Percentiles rank a stretch among this genome's conserved stretches.
Conservation (phyloP, 2,888 invertebrate species). For the Cosmorhoe ocellata region DNA sequence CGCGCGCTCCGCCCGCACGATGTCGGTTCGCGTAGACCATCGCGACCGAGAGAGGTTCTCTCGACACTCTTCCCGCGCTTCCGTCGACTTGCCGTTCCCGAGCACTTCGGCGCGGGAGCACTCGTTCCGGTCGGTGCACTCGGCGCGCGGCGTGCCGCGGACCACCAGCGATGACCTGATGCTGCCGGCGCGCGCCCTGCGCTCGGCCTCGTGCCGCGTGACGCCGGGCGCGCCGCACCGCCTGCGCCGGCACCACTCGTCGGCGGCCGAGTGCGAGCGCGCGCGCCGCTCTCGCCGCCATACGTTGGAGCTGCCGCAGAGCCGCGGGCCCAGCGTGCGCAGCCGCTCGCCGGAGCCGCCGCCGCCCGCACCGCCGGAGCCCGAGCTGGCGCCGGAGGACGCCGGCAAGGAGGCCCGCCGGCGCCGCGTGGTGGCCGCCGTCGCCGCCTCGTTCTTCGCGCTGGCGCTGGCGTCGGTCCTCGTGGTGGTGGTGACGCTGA, state of each 20-base stretch:
- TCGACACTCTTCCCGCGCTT: conserved; percentile 78
- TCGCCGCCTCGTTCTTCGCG: conserved; percentile 88
- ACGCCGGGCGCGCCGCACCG: conserved; percentile 74
- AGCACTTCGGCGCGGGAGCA: conserved; percentile 71
- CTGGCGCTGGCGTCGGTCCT: conserved; percentile 88
- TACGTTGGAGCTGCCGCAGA: conserved; percentile 71
- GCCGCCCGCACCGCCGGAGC: conserved; percentile 60
- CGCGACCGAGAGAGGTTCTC: conserved; percentile 77
- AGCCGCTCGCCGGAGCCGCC: conserved; percentile 73
- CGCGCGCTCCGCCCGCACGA: conserved; percentile 77
- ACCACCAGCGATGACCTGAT: conserved; percentile 76
- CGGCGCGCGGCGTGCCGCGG: conserved; percentile 74
- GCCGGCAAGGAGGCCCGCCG: conserved; percentile 85
- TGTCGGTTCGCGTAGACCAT: conserved; percentile 77
- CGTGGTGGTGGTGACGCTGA: conserved; percentile 90
- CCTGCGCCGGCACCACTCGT: conserved; percentile 75
- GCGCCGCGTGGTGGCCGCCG: conserved; percentile 86
- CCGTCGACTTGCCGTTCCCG: conserved; percentile 72
- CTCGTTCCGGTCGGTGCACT: conserved; percentile 75
- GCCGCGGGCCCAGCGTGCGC: conserved; percentile 73
- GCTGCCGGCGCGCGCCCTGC: conserved; percentile 75
- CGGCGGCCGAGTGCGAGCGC: conserved; percentile 76
- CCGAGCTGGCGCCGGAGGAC: conserved; percentile 75
- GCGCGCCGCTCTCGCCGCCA: conserved; percentile 73
- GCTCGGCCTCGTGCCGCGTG: conserved; percentile 75